These are phyloP conservation scores for Lepus americanus DNA, from an alignment of 2,113 vertebrate genomes.

Conservation along the genomic window DNA sequence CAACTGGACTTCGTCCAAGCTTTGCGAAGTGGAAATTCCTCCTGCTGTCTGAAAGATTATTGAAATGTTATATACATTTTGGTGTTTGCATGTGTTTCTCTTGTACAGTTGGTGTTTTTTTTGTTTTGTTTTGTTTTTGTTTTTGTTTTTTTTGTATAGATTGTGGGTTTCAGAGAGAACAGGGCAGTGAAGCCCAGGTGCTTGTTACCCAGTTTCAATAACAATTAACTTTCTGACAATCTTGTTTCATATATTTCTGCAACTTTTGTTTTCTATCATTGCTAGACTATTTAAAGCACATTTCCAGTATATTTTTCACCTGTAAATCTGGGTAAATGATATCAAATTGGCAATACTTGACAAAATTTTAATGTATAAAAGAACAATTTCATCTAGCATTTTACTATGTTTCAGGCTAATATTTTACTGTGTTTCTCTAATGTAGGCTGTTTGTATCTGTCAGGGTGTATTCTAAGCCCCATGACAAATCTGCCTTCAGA, in stretches of 20 bases:
- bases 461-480: background rate
- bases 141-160: background rate
- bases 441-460: background rate
- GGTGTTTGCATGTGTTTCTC: background rate
- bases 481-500: background rate
- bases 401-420: background rate
- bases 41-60: background rate
- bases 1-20: background rate
- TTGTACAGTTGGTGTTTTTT: too few species aligned
- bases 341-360: background rate
- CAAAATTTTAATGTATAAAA: conserved; percentile 35
- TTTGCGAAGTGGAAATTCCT: background rate
- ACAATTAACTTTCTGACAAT: conserved; percentile 11
- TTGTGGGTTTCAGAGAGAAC: background rate
- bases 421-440: background rate
- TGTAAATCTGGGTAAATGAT: background rate
- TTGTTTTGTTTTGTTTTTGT: too few species aligned
- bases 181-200: background rate
- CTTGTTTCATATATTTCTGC: conserved; percentile 13
- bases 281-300: background rate
- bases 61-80: background rate
- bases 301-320: background rate
- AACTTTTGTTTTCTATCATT: background rate
- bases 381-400: background rate
- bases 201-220: background rate